Percentiles rank a stretch among this genome's conserved stretches.
phyloP scores from a whole-genome alignment of 2,113 vertebrate genomes.

The Suncus etruscus region DNA sequence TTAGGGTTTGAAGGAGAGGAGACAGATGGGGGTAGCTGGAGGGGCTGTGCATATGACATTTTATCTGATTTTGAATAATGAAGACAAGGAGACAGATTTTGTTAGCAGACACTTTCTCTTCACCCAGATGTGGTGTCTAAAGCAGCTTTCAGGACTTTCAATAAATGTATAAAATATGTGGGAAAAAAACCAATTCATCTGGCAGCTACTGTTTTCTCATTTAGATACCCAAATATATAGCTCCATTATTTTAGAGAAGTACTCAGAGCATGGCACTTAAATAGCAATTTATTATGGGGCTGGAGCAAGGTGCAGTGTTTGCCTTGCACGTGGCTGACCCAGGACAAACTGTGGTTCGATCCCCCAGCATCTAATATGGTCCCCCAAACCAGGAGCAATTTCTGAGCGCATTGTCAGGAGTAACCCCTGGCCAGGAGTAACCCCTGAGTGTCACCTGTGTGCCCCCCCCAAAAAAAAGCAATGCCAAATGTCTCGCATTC shows the following conservation, averaged over 20 bases:
- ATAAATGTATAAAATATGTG: neutral
- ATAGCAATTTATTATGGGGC: neutral
- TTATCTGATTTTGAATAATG: conserved; percentile 27
- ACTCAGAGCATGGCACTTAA: neutral
- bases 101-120: neutral
- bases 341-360: too few relatives aligned
- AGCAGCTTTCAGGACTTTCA: neutral
- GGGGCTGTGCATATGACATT: neutral
- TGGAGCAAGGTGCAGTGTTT: too few relatives aligned
- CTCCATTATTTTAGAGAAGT: neutral
- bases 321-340: too few relatives aligned
- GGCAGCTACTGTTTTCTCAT: neutral
- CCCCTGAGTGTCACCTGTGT: too few relatives aligned
- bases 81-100: neutral
- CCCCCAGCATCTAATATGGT: too few relatives aligned
- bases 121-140: neutral
- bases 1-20: neutral
- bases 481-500: neutral
- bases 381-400: too few relatives aligned
- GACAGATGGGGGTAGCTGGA: neutral
- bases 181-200: neutral
- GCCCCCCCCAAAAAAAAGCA: neutral
- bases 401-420: too few relatives aligned
- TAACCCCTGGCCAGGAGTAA: too few relatives aligned
- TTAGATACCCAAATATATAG: neutral